Conservation (phyloP, 2,888 invertebrate genomes). For the Stomorhina lunata region DNA sequence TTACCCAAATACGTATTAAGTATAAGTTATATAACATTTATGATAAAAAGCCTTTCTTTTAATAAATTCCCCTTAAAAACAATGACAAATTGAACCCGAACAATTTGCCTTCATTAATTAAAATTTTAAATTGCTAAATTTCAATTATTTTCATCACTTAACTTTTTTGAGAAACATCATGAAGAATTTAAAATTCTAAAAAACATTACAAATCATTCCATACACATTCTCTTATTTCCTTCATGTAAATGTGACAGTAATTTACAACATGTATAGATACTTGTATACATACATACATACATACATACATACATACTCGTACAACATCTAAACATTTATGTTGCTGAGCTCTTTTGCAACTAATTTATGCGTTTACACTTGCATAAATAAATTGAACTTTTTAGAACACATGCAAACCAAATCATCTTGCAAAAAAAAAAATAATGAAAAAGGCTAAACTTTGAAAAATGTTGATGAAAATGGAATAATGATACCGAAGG, state of each 20-base stretch:
- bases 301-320: background rate
- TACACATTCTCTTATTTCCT: background rate
- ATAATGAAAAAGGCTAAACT: background rate
- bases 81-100: background rate
- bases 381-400: conserved; percentile 51
- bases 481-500: background rate
- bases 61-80: background rate
- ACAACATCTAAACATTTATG: conserved; percentile 31
- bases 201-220: background rate
- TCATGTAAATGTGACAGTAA: background rate
- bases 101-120: conserved; percentile 14
- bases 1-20: no score
- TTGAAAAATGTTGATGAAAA: background rate
- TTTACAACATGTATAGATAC: conserved; percentile 36
- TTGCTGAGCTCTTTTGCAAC: conserved; percentile 34
- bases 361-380: conserved; percentile 59
- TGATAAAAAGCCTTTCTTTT: no score
- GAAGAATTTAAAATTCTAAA: background rate
- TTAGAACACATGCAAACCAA: conserved; percentile 14
- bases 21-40: no score
- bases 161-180: conserved; percentile 17
- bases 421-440: background rate
- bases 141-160: background rate
- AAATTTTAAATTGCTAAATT: conserved; percentile 26
- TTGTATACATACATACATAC: no score